A percentile compares a stretch with the other conserved stretches of the same genome.
These are phyloP conservation scores for Eupithecia inturbata DNA, from an alignment of 2,888 invertebrate genomes.

Conservation along the genomic window DNA sequence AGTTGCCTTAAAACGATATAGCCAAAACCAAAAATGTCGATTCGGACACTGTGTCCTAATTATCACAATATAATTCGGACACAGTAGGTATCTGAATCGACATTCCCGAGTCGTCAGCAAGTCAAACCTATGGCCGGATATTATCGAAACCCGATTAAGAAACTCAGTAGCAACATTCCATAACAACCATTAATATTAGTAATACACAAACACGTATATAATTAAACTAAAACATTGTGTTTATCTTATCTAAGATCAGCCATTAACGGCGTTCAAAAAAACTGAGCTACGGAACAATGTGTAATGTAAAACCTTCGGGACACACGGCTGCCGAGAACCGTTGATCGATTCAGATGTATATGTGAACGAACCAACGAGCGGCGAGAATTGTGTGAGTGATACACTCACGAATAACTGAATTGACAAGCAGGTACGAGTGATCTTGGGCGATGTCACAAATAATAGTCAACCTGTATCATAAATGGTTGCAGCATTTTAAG, in stretches of 20 bases:
- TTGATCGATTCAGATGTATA: too few relatives aligned
- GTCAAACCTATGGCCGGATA: neutral
- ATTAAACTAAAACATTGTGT: conserved; percentile 80
- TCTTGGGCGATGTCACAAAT: too few relatives aligned
- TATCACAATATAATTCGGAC: too few relatives aligned
- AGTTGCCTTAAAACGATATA: neutral
- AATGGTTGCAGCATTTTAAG: neutral
- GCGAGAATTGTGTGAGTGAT: too few relatives aligned
- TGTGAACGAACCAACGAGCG: too few relatives aligned
- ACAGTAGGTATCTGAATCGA: too few relatives aligned
- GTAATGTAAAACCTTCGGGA: conserved; percentile 51
- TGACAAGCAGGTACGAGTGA: too few relatives aligned
- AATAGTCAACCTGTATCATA: too few relatives aligned
- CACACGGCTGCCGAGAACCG: conserved; percentile 54
- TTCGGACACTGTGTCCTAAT: too few relatives aligned
- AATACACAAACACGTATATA: conserved; percentile 58
- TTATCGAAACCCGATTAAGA: conserved; percentile 7
- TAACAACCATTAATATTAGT: conserved; percentile 41
- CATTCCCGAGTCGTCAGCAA: too few relatives aligned
- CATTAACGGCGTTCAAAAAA: conserved; percentile 79
- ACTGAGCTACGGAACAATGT: conserved; percentile 66
- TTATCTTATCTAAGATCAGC: conserved; percentile 79
- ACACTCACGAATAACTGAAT: too few relatives aligned
- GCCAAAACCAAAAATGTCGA: too few relatives aligned
- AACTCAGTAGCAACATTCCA: conserved; percentile 36